Evolutionary conservation across 2,888 invertebrate species (phyloP), one percentile per base, ranked within the genome.

Genomic region (Drosophila prolongata): DNA sequence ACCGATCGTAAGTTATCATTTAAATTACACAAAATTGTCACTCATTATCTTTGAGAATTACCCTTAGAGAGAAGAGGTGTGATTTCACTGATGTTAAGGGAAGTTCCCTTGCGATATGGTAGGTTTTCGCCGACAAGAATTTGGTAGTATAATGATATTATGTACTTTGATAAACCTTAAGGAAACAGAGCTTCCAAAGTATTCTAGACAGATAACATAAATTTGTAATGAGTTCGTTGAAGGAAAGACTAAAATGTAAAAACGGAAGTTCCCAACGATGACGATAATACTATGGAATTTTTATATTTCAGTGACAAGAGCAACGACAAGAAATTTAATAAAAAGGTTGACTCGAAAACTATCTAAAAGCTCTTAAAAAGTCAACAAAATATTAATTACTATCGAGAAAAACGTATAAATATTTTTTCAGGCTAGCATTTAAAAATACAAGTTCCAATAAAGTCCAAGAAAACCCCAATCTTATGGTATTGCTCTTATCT

Each of bases 1-100:
- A 27, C 19, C 35, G 27, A 37, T 62, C 60, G 38, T 49, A 62
- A 62, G 42, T 62, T 47, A 34, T 60, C 40, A 60, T 42, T 47
- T n/a, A 47, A 62, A 60, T 59, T 47, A 47, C 40, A 47, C 24
- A 38, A 19, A 40, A 19, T 38, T 24, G n/a, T 30, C 60, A 38
- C 9, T 24, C 34, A 34, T 54, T 55, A 43, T 55, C 55, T 59
- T 43, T 24, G 13, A 55, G 55, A 59, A 35, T 14, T 55, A 24
- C 42, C 55, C 55, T 3, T 13, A n/a, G 40, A 53, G 27, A 50
- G 30, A 30, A 19, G 34, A 19, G 55, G 19, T 24, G 34, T 44
- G 16, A 14, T 30, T 34, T 44, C 19, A 11, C 24, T 59, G 14
- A 44, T 58, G 58, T 16, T 27, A 54, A 10, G 59, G 55, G 35